phyloP scores from a whole-genome alignment of 2,113 vertebrate genomes.

The Aepyceros melampus region DNA sequence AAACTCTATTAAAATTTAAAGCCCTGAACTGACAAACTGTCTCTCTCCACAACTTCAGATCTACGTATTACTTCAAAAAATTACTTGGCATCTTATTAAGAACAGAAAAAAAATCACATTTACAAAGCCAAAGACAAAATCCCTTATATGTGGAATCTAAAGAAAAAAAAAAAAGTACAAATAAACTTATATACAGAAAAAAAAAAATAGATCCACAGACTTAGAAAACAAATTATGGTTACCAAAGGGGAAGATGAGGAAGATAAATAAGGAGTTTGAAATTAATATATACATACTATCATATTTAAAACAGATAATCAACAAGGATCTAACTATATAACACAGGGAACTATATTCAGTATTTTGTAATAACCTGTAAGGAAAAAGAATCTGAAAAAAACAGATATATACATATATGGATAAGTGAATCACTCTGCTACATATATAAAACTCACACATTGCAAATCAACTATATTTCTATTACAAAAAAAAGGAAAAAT shows the following conservation, averaged over 20 bases:
- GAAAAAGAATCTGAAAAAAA: background rate
- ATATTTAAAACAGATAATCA: background rate
- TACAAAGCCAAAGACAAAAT: background rate
- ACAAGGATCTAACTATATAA: background rate
- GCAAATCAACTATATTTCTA: background rate
- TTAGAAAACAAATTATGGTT: background rate
- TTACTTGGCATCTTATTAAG: background rate
- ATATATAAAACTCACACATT: background rate
- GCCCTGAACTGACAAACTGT: background rate
- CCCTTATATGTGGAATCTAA: background rate
- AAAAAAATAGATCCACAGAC: background rate
- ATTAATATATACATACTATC: background rate
- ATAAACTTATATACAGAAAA: background rate
- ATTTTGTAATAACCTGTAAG: background rate
- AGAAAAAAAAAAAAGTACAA: background rate
- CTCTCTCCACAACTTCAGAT: background rate
- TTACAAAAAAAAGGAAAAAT: background rate
- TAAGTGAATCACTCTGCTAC: background rate
- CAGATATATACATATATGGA: background rate
- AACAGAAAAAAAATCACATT: background rate
- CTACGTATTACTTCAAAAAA: background rate
- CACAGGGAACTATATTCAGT: background rate
- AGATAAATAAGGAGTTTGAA: background rate
- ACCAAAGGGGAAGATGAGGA: background rate
- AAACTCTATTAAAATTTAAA: background rate